Conservation (phyloP, 2,888 invertebrate species). For the Orchesella flavescens region DNA sequence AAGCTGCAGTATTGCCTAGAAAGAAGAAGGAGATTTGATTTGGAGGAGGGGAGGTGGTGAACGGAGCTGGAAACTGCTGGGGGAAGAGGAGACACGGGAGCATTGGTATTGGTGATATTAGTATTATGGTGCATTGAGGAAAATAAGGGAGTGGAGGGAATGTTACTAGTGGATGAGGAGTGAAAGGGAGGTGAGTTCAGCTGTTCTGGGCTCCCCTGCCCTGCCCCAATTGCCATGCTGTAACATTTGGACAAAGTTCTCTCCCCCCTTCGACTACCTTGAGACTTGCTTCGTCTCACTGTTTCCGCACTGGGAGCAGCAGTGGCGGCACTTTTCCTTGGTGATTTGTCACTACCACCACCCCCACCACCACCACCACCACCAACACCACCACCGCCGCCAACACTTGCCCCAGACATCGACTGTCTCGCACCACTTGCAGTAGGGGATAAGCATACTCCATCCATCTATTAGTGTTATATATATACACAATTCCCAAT, state of each 20-base stretch:
- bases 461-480: slow-evolving; percentile 81
- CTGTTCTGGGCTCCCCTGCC: slow-evolving; percentile 70
- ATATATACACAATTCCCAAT: slow-evolving; percentile 47
- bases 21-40: slow-evolving; percentile 75
- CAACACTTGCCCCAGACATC: slow-evolving; percentile 67
- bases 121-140: slow-evolving; percentile 43
- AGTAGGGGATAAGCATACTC: slow-evolving; percentile 82
- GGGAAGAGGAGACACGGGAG: slow-evolving; percentile 74
- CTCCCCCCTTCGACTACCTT: slow-evolving; percentile 87
- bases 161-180: slow-evolving; percentile 63
- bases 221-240: slow-evolving; percentile 80
- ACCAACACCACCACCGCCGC: slow-evolving; percentile 67
- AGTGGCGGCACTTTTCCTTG: slow-evolving; percentile 67
- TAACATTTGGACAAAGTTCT: slow-evolving; percentile 87
- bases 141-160: slow-evolving; percentile 73
- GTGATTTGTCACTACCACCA: slow-evolving; percentile 73
- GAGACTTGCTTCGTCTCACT: slow-evolving; percentile 90
- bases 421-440: slow-evolving; percentile 73
- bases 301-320: slow-evolving; percentile 76
- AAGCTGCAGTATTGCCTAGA: slow-evolving; percentile 95
- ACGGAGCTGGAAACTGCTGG: slow-evolving; percentile 75
- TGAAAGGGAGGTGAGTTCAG: slow-evolving; percentile 67
- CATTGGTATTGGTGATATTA: no score
- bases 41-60: slow-evolving; percentile 77
- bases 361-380: slow-evolving; percentile 67